Conservation (phyloP, 2,797 vertebrate species). For the Myoxocephalus aenaeus region DNA sequence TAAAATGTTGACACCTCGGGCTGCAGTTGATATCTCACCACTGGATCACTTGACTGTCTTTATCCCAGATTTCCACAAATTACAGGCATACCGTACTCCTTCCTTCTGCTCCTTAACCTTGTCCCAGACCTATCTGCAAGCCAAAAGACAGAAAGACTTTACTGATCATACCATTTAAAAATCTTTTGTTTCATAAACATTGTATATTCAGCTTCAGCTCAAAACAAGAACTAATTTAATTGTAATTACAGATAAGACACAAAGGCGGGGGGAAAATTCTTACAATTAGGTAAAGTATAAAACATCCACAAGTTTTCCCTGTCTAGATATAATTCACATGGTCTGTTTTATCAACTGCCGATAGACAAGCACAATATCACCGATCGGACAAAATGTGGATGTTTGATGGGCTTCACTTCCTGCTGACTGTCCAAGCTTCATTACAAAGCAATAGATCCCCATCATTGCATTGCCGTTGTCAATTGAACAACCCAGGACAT, state of each 20-base stretch:
- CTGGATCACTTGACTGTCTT: background rate
- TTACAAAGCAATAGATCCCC: slow-evolving; percentile 32
- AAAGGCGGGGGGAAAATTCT: background rate
- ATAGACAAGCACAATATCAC: background rate
- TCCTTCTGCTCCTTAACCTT: slow-evolving; percentile 2
- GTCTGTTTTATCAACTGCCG: background rate
- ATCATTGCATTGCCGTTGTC: slow-evolving; percentile 37
- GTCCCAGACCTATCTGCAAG: background rate
- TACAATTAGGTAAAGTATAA: background rate
- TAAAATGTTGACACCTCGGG: slow-evolving; percentile 2
- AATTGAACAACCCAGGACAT: slow-evolving; percentile 32
- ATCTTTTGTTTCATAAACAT: background rate
- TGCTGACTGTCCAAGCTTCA: slow-evolving; percentile 28
- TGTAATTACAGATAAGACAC: background rate
- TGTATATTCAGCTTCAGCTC: background rate
- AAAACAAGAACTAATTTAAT: slow-evolving; percentile 16
- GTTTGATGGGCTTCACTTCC: slow-evolving; percentile 33
- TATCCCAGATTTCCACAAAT: slow-evolving; percentile 12
- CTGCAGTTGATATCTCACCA: background rate
- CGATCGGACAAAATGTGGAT: slow-evolving; percentile 17
- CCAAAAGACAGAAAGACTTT: slow-evolving; percentile 6
- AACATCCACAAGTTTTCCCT: background rate
- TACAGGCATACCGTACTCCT: background rate
- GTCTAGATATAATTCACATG: background rate
- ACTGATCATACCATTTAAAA: background rate